phyloP scores from a whole-genome alignment of 2,888 invertebrate genomes.

The Philopedon plagiatum region DNA sequence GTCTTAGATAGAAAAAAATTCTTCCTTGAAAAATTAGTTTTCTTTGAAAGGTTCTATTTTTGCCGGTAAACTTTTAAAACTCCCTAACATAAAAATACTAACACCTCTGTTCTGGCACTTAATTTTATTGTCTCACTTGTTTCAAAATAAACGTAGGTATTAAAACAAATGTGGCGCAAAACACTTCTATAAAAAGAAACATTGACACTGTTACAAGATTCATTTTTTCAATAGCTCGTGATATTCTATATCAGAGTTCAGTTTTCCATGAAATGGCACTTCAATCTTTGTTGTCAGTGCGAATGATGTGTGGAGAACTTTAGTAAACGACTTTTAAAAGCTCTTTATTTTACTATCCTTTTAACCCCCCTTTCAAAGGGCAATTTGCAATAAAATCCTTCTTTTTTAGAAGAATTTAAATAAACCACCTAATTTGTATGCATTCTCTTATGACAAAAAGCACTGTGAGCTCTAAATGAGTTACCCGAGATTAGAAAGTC shows the following conservation, averaged over 20 bases:
- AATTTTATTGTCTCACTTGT: no score
- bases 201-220: no score
- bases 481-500: background rate
- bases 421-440: slow-evolving; percentile 3
- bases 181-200: no score
- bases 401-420: background rate
- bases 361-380: background rate
- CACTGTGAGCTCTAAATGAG: background rate
- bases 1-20: no score
- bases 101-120: no score
- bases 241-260: background rate
- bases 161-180: no score
- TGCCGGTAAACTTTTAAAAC: no score
- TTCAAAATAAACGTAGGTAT: no score
- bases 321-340: background rate
- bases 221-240: background rate
- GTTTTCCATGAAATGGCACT: background rate
- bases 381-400: background rate
- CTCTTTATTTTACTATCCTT: background rate
- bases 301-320: background rate
- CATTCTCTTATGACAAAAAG: slow-evolving; percentile 5
- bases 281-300: background rate
- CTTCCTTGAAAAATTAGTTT: no score
- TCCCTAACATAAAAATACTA: no score
- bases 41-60: no score